Base-by-base conservation (phyloP, 2,797 vertebrate species). In the Schizothorax lantsangensis region DNA sequence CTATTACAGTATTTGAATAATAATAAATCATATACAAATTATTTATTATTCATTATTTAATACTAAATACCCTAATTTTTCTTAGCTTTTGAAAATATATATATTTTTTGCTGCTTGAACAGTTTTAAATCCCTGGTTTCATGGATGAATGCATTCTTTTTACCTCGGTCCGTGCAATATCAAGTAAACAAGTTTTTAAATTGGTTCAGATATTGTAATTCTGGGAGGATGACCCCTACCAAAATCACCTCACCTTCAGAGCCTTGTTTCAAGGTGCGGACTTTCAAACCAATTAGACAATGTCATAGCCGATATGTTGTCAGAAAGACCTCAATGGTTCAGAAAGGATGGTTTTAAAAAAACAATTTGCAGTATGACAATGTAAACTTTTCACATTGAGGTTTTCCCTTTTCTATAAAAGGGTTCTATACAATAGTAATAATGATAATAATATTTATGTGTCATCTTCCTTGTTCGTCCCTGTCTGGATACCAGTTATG, bases 241-340 rank as follows among this genome's bases (percentile, higher is more conserved):
- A 59, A 57, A 72, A 73, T 26, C 43, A 8, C 66, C 23, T 72
- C 23, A 57, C 68, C 52, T 83, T 82, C 66, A 72, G 49, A 66
- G 49, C 38, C 36, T 57, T 26, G 23, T 72, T 71, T 19, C 9
- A 43, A 17, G 8, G 2, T 10, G 21, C 45, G n/a, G 45, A 36
- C 30, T 81, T 49, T 54, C n/a, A 83, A 73, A 73, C 23, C 68
- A 73, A 57, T 82, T 72, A 82, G 36, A 72, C 9, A 30, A 83
- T 72, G 49, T 83, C 36, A 83, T 21, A 52, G 68, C 36, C 2
- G 38, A 72, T 83, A 15, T 43, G 49, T 72, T 83, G 9, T 73
- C 23, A 6, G 17, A 74, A 75, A 74, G 26, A 59, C 54, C 38
- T 62, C 33, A 40, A 45, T 26, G 33, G 14, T 52, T 26, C 15